Evolutionary conservation across 2,888 invertebrate species (phyloP), one percentile per base, ranked within the genome.

Genomic region (Phyllotreta cruciferae): DNA sequence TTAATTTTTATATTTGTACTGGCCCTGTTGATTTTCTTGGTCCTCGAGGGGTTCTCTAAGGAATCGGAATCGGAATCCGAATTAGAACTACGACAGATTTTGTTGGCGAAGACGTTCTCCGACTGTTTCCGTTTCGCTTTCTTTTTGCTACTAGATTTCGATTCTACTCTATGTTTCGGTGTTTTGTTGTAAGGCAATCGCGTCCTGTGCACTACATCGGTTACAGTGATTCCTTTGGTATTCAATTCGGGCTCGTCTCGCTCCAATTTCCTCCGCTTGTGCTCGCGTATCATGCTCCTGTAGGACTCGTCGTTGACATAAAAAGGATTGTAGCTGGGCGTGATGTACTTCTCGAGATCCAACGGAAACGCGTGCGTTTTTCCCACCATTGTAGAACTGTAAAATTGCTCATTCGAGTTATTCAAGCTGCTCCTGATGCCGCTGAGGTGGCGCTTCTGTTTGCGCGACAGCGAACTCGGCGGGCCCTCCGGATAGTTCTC

Each of bases 171-270:
- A 68, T 75, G 73, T 68, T 70, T 70, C 6, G 67, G 49, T 44
- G 65, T 80, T 70, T 81, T 82, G 41, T 78, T 75, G 54, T 80
- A 80, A 67, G 79, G 78, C 70, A 82, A 72, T 70, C 78, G 80
- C 8, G 81, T 77, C 70, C 88, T 78, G 60, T 78, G 81, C 73
- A 84, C 86, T 74, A 89, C 85, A 80, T 90, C 94, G 71, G 90
- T 87, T 56, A 94, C 80, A 6, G 89, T 88, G 70, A 94, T 89
- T 66, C 74, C 91, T 71, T 87, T 85, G 9, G 90, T 91, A 73
- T 90, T 90, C 56, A 93, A 83, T 78, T 93, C 92, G 11, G 90
- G 89, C 77, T 91, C 88, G 73, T 86, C 85, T 87, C 90, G 88
- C 63, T 88, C 87, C 42, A 87, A 81, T 79, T 91, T 87, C 68